Evolutionary conservation across 2,888 invertebrate genomes (phyloP), one percentile per base, ranked within the genome.

Genomic region (Ypsolopha sequella): DNA sequence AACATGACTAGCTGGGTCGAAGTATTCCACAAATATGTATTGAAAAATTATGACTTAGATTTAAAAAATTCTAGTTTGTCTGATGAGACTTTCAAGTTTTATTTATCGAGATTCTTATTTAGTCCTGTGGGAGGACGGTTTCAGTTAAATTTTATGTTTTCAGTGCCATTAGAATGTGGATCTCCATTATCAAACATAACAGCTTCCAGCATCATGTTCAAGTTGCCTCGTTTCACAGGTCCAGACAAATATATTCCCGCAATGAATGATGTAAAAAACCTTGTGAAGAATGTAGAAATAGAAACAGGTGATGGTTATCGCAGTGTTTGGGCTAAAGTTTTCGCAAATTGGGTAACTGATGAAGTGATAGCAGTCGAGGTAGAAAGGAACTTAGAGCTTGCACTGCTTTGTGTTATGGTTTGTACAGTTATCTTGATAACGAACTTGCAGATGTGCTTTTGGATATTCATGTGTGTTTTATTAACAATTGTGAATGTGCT

Each of bases 321-420:
- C 2, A 91, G 91, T 48, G 89, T 91, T 1, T 93, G 93, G 93
- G 90, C 92, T 8, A 90, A 90, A 73, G 88, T 88, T 50, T 93
- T 93, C 64, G 91, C 90, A 7, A 89, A 91, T 57, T 94, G 94
- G 93, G 91, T 91, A 43, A 93, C 93, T 0, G 93, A 94, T 67
- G 93, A 94, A 78, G 88, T 92, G 7, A 93, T 95, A 55, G 90
- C 91, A 7, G 78, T 87, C 33, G 95, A 95, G 80, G 90, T 95
- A 10, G 89, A 91, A 59, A 85, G 94, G 55, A 95, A 95, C 73
- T 87, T 95, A 53, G 88, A 91, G 52, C 74, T 95, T 46, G 94
- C 95, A 0, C 80, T 94, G 53, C 64, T 91, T 36, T 93, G 94
- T 70, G 95, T 95, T 0, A 93, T 95, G 91, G 66, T 90, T n/a